Conservation (phyloP, 2,888 invertebrate genomes). For the Scaptomyza cyrtandrae region DNA sequence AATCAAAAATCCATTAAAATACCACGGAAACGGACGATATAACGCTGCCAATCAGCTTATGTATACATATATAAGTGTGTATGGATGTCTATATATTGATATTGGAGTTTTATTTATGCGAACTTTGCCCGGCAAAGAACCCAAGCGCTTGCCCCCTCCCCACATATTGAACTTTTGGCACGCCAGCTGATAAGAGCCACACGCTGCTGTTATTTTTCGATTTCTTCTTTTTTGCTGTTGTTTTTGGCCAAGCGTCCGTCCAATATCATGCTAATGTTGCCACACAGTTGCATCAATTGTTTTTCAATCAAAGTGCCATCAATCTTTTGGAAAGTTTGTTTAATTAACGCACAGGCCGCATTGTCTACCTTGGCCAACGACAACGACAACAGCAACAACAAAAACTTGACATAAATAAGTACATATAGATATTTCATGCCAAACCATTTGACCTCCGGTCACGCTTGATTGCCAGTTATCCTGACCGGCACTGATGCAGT, state of each 20-base stretch:
- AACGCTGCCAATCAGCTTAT: conserved; percentile 67
- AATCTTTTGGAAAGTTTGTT: conserved; percentile 81
- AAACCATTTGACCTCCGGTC: conserved; percentile 69
- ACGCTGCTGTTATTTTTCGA: conserved; percentile 33
- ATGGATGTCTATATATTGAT: conserved; percentile 50
- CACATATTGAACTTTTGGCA: conserved; percentile 65
- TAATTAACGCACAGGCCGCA: conserved; percentile 72
- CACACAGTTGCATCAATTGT: conserved; percentile 83
- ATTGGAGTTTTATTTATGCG: conserved; percentile 70
- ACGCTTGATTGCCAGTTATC: conserved; percentile 66
- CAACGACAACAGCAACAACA: conserved; percentile 30
- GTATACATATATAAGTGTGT: conserved; percentile 47
- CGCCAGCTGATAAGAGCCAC: conserved; percentile 69
- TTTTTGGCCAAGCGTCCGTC: conserved; percentile 51
- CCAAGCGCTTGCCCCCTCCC: conserved; percentile 3
- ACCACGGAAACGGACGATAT: conserved; percentile 56
- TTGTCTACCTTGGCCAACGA: conserved; percentile 57
- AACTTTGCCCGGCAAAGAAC: conserved; percentile 52
- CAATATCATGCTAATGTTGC: conserved; percentile 79
- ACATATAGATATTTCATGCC: conserved; percentile 51
- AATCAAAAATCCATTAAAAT: conserved; percentile 83
- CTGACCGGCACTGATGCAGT: conserved; percentile 50
- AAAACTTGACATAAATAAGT: conserved; percentile 43
- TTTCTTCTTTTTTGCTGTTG: conserved; percentile 19
- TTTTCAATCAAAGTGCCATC: conserved; percentile 83